Evolutionary conservation across 2,888 invertebrate species (phyloP), one percentile per base, ranked within the genome.

Genomic region (Leptopilina drosophilae): DNA sequence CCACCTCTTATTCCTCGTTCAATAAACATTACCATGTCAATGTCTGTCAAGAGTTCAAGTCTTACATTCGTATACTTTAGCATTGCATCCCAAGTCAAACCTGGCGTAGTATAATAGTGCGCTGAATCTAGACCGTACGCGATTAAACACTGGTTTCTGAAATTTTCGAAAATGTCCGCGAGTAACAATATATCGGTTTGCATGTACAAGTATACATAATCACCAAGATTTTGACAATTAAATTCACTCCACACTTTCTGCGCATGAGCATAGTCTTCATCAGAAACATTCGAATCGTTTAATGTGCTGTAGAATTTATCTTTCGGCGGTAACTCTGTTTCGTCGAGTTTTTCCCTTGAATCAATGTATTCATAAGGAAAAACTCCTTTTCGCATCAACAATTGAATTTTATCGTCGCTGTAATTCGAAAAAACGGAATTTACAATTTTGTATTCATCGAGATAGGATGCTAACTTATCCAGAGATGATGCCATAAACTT

Each of bases 51-150:
- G n/a, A 77, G 49, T 64, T 77, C 40, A 11, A 77, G 3, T 62
- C 81, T 8, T 26, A 84, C 46, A 4, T 46, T 40, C 3, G 83
- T 83, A 66, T 69, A 66, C 46, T 82, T 83, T 4, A 85, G 65
- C 82, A 83, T 82, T 5, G 80, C 81, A 42, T 83, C 83, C 73
- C 78, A 83, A 1, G 82, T 65, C 6, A 82, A 77, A 0, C 83
- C 83, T 3, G 82, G 82, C 11, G 78, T 49, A 11, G 83, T 84
- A 84, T 42, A 42, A 42, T 42, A 42, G 20, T 82, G 78, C 9
- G 77, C 67, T 3, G 82, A 80, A 77, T 83, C 82, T 7, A 81
- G 65, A 26, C 33, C 46, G 42, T 64, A 64, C 14, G 40, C 33
- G 9, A 8, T 8, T 7, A 49, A 90, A 26, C 79, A 80, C 15